Conservation (phyloP, 1,140 invertebrate species). For the Lepeophtheirus salmonis region DNA sequence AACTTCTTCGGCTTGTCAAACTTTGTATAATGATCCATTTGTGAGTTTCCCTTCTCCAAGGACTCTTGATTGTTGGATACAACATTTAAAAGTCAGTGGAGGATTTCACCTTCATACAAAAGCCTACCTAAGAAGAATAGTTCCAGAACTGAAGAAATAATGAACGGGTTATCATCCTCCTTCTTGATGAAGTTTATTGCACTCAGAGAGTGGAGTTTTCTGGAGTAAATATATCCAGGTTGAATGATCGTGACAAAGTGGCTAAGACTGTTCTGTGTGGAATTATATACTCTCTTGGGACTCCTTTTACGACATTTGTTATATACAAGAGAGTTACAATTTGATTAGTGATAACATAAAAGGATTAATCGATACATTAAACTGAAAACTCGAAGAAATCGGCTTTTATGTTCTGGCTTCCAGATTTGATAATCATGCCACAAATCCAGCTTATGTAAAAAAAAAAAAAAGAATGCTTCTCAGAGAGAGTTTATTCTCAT, state of each 20-base stretch:
- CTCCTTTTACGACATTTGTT: neutral
- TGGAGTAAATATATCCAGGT: neutral
- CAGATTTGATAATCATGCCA: neutral
- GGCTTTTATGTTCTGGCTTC: no score
- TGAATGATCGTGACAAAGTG: neutral
- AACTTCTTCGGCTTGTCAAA: neutral
- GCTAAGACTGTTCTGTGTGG: neutral
- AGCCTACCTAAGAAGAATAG: neutral
- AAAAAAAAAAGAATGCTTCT: no score
- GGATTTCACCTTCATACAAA: neutral
- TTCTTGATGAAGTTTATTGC: neutral
- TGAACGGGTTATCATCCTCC: neutral
- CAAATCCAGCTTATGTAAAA: neutral
- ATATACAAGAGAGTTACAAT: neutral
- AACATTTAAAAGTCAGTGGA: neutral
- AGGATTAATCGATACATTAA: neutral
- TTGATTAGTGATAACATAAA: neutral
- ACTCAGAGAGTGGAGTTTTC: neutral
- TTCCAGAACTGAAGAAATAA: no score
- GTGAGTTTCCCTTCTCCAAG: neutral
- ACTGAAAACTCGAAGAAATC: neutral
- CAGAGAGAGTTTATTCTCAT: neutral
- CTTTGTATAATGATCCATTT: neutral
- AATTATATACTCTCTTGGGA: neutral
- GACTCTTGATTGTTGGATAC: neutral